These are phyloP conservation scores for Gorsachius goisagi DNA, from an alignment of 2,113 vertebrate species.

Conservation along the genomic window DNA sequence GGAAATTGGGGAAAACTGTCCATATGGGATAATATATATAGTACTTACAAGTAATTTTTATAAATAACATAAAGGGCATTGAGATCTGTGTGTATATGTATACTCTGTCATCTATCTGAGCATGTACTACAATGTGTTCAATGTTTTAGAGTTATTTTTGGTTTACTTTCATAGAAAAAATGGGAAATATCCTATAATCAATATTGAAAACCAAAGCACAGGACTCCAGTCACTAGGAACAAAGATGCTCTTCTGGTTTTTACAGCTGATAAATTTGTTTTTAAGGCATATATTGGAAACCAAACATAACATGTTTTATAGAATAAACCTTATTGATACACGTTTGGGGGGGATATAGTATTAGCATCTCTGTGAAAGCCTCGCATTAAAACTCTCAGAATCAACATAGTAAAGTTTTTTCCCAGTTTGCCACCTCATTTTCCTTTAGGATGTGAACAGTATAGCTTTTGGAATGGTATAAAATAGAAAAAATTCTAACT, in stretches of 20 bases:
- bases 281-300: conserved; percentile 56
- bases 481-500: conserved; percentile 36
- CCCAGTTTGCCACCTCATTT: conserved; percentile 55
- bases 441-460: conserved; percentile 39
- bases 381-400: conserved; percentile 48
- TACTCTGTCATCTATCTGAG: background rate
- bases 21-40: background rate
- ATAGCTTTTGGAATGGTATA: conserved; percentile 48
- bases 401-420: conserved; percentile 57
- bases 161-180: conserved; percentile 34
- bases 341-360: conserved; percentile 4
- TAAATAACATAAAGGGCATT: background rate
- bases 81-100: background rate
- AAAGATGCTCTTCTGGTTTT: conserved; percentile 70
- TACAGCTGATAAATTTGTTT: conserved; percentile 73
- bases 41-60: background rate
- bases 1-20: background rate
- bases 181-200: conserved; percentile 49
- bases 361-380: conserved; percentile 44
- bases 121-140: background rate
- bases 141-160: conserved; percentile 35
- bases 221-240: conserved; percentile 70
- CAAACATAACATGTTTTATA: conserved; percentile 37
- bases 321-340: conserved; percentile 36
- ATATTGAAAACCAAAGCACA: conserved; percentile 29